phyloP scores from a whole-genome alignment of 92 coral and sea anemone species.

The Siderastrea siderea region DNA sequence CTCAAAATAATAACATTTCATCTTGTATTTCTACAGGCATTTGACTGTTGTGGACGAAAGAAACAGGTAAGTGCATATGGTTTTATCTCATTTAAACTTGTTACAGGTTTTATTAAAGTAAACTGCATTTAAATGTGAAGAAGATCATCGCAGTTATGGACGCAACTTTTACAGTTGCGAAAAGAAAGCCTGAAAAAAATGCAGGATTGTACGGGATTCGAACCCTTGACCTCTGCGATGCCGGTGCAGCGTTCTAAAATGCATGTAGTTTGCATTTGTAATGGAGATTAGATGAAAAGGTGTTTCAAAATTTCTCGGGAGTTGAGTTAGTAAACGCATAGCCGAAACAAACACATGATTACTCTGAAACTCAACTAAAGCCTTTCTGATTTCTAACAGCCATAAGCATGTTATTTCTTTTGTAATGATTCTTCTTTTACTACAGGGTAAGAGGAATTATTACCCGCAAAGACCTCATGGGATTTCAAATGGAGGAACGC shows the following conservation, averaged over 20 bases:
- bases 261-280: too few relatives aligned
- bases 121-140: too few relatives aligned
- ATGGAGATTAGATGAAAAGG: too few relatives aligned
- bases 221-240: too few relatives aligned
- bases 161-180: too few relatives aligned
- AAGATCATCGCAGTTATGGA: too few relatives aligned
- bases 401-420: neutral
- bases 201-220: too few relatives aligned
- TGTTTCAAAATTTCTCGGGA: too few relatives aligned
- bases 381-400: neutral
- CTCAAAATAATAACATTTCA: neutral
- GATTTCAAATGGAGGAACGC: conserved; percentile 94
- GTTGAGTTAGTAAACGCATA: neutral
- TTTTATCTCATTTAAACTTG: too few relatives aligned
- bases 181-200: too few relatives aligned
- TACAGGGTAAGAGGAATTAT: conserved; percentile 87
- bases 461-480: conserved; percentile 98
- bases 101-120: too few relatives aligned
- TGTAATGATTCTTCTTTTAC: neutral
- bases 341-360: neutral
- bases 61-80: conserved; percentile 71
- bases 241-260: too few relatives aligned
- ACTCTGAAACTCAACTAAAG: neutral
- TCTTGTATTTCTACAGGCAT: conserved; percentile 73
- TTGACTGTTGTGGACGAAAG: conserved; percentile 89